Evolutionary conservation across 2,113 vertebrate species (phyloP).

Genomic region (Sclerurus mexicanus): DNA sequence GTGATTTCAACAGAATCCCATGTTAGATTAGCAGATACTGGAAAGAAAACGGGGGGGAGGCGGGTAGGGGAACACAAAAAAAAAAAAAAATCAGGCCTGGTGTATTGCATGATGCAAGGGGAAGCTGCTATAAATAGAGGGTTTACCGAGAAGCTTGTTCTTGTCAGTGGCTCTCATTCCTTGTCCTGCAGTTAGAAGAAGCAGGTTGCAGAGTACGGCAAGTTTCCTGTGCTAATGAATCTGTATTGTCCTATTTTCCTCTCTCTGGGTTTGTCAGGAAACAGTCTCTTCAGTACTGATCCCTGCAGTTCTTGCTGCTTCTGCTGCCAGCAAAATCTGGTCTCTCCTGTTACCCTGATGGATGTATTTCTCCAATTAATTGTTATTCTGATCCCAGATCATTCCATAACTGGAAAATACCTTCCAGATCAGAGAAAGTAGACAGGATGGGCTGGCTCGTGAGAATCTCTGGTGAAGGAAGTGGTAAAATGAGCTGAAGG

Average conservation of each 20-base stretch:
- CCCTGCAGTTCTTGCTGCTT: not conserved
- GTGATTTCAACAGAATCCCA: not conserved
- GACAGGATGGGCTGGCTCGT: not conserved
- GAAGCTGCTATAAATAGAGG: not conserved
- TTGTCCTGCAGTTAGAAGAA: not conserved
- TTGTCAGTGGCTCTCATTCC: not conserved
- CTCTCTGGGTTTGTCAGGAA: not conserved
- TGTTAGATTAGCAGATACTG: not conserved
- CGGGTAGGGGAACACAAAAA: not conserved
- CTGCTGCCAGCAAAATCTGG: not conserved
- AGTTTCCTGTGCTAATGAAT: constrained; percentile 10
- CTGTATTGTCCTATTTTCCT: not conserved
- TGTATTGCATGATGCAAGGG: not conserved
- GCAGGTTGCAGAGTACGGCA: not conserved
- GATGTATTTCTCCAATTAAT: not conserved
- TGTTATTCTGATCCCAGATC: not conserved
- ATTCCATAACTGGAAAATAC: not conserved
- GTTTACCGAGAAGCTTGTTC: not conserved
- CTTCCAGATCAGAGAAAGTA: not conserved
- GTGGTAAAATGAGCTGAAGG: not conserved
- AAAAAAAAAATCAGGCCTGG: not conserved
- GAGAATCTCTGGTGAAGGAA: not conserved
- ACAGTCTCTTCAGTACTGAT: not conserved
- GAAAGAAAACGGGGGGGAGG: not conserved
- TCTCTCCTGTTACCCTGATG: not conserved